Percentiles rank a stretch among this genome's conserved stretches.
phyloP scores from a whole-genome alignment of 2,113 vertebrate genomes.

The Epinephelus lanceolatus region DNA sequence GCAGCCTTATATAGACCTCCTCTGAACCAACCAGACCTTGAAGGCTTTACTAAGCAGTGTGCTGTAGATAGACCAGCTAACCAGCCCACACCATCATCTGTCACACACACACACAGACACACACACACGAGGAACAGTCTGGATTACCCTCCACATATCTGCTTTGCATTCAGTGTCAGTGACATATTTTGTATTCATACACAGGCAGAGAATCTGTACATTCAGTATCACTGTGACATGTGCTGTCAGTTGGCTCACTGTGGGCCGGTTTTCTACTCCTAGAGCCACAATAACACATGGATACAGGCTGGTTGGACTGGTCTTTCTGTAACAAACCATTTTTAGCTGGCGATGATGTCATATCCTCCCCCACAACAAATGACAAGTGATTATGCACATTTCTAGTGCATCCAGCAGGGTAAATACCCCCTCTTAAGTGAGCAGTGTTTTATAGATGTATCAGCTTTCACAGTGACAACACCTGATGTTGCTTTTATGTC shows the following conservation, averaged over 20 bases:
- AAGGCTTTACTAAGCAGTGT: conserved; percentile 60
- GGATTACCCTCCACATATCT: conserved; percentile 20
- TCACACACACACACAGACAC: conserved; percentile 11
- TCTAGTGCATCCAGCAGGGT: not conserved
- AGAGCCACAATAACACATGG: conserved; percentile 33
- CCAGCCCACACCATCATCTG: conserved; percentile 55
- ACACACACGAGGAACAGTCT: conserved; percentile 1
- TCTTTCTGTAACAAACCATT: conserved; percentile 18
- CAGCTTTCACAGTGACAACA: conserved; percentile 37
- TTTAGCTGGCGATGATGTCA: conserved; percentile 41
- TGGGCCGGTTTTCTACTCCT: not conserved
- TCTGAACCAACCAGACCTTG: conserved; percentile 44
- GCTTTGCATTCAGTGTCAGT: conserved; percentile 36
- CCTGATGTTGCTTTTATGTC: conserved; percentile 48
- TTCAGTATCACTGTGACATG: conserved; percentile 40
- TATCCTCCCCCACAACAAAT: conserved; percentile 29
- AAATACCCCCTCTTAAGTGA: not conserved
- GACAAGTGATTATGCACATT: conserved; percentile 31
- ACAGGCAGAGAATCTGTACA: conserved; percentile 28
- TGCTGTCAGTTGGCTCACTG: conserved; percentile 32
- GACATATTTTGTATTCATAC: conserved; percentile 45
- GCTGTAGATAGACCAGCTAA: conserved; percentile 56
- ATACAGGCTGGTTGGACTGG: not conserved
- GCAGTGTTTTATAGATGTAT: conserved; percentile 26
- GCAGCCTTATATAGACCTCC: conserved; percentile 62